Percentiles rank a stretch among this genome's conserved stretches.
phyloP scores from a whole-genome alignment of 1,140 invertebrate species.

The Drosophila paulistorum region DNA sequence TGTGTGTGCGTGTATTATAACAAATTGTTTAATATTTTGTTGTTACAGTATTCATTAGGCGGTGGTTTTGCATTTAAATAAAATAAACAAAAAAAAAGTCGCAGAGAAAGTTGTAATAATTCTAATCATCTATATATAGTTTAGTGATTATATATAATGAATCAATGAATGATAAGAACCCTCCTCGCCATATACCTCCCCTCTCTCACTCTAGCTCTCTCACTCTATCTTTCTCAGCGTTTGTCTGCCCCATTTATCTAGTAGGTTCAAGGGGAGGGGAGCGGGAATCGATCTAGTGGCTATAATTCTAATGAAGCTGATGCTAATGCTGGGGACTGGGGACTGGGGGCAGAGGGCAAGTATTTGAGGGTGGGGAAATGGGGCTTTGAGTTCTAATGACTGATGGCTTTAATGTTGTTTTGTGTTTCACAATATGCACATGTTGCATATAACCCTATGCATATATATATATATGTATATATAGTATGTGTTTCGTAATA shows the following conservation, averaged over 20 bases:
- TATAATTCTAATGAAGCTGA: neutral
- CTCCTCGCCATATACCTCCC: neutral
- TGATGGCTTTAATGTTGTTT: conserved; percentile 4
- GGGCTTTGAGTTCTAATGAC: no score
- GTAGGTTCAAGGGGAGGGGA: neutral
- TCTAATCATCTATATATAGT: conserved; percentile 1
- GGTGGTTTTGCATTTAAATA: conserved; percentile 14
- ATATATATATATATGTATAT: neutral
- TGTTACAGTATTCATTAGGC: conserved; percentile 26
- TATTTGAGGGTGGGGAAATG: no score
- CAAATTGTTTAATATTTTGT: neutral
- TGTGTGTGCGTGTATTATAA: neutral
- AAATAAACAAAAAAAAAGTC: neutral
- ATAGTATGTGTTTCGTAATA: neutral
- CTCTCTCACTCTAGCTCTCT: no score
- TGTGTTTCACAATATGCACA: no score
- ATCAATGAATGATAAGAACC: neutral
- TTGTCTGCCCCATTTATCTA: neutral
- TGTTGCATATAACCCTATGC: no score
- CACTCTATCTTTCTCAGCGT: neutral
- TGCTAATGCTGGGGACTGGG: neutral
- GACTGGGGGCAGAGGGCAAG: neutral
- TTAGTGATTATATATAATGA: conserved; percentile 5
- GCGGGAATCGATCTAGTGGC: neutral
- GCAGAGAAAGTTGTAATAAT: neutral